A percentile compares a stretch with the other conserved stretches of the same genome.
These are phyloP conservation scores for Falco biarmicus DNA, from an alignment of 2,797 vertebrate species.

Conservation along the genomic window DNA sequence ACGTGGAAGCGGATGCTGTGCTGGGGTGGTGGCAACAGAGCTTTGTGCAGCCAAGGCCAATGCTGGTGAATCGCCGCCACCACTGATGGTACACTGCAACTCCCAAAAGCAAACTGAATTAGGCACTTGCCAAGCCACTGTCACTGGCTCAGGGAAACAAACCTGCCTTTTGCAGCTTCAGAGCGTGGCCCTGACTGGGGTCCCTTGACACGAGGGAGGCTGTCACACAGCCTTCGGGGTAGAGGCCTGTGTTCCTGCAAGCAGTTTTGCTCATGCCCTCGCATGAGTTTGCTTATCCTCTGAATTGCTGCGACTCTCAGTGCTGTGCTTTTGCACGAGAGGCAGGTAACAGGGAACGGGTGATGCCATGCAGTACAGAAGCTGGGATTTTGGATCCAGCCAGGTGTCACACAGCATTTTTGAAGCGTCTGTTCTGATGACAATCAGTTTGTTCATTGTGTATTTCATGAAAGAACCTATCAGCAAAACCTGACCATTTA, in stretches of 20 bases:
- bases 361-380: neutral
- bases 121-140: neutral
- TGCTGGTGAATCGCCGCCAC: neutral
- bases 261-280: neutral
- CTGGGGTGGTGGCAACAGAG: neutral
- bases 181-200: rapidly evolving
- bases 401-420: neutral
- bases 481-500: neutral
- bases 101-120: neutral
- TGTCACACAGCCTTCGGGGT: neutral
- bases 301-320: neutral
- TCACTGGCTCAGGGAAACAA: neutral
- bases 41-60: neutral
- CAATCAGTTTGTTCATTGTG: neutral
- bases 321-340: neutral
- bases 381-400: neutral
- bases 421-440: neutral
- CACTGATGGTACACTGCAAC: neutral
- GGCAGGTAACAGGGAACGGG: neutral
- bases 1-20: neutral
- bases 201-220: neutral
- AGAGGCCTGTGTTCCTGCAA: neutral
- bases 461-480: neutral
- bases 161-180: neutral
- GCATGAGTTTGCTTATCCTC: neutral